Evolutionary conservation across 2,888 invertebrate genomes (phyloP), one percentile per base, ranked within the genome.

Genomic region (Marronus borbonicus): DNA sequence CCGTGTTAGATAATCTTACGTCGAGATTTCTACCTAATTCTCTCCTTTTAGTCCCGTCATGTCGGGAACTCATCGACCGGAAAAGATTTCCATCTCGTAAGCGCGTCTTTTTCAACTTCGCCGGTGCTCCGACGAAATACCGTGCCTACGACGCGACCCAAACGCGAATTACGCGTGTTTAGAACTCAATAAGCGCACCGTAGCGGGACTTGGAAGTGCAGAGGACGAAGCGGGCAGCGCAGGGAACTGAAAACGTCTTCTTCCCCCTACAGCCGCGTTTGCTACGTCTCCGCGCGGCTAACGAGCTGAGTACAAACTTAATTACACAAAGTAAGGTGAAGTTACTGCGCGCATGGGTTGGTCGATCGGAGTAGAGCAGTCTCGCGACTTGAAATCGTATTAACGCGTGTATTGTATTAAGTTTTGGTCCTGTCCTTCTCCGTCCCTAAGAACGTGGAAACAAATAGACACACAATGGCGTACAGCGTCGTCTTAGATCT

Each of bases 311-410:
- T 80, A 80, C 80, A 84, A 84, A 84, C 84, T 84, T 84, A 83
- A 84, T 84, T 84, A 84, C 83, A 82, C 83, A 82, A 84, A 84
- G 84, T 84, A 84, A 84, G 83, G 83, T 81, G 83, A 83, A 84
- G 83, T 83, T 80, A 80, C 55, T 82, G 55, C 55, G 55, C 55
- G 55, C 55, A 10, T 44, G 44, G 44, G 44, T 44, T 44, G 44
- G 44, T 44, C 12, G 44, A 8, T 44, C 12, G 44, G 8, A 44
- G 44, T 17, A 83, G 83, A 84, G 82, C 79, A 81, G 82, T 83
- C 82, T 8, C 44, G 83, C 83, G 82, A 81, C 83, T 83, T 7
- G 81, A 82, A 84, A 84, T 84, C 83, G 84, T 83, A 83, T 84
- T 84, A 84, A 82, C 55, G 76, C 82, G 82, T 84, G 55, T 58